Conservation (phyloP, 2,113 vertebrate genomes). For the Pavo muticus region DNA sequence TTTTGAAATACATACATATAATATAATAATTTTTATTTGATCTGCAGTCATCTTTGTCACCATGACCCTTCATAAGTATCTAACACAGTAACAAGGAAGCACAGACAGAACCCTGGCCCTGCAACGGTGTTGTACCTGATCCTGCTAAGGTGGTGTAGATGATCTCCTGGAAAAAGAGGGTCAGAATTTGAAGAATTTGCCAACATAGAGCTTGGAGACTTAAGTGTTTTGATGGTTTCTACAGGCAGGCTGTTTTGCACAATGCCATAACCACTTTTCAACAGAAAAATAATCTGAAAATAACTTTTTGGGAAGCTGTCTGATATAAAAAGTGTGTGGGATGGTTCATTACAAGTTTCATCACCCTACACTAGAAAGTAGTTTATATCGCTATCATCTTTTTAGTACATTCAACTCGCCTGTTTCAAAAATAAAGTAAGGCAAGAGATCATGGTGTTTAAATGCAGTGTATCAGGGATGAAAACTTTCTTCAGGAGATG, state of each 20-base stretch:
- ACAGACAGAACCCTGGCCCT: not conserved
- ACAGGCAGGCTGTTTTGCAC: not conserved
- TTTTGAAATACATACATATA: not conserved
- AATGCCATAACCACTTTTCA: not conserved
- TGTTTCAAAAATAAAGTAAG: slow-evolving; percentile 1
- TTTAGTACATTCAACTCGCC: not conserved
- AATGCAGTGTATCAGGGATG: not conserved
- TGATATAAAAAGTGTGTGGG: not conserved
- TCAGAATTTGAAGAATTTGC: not conserved
- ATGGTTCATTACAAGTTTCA: not conserved
- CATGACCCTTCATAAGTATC: not conserved
- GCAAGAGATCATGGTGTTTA: not conserved
- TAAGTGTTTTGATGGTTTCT: not conserved
- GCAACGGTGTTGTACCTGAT: too few relatives aligned
- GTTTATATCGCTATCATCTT: not conserved
- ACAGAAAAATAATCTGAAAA: not conserved
- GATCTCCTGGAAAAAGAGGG: not conserved
- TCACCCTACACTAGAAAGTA: not conserved
- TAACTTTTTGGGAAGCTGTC: slow-evolving; percentile 2
- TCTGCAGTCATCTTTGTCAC: not conserved
- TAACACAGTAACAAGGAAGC: not conserved
- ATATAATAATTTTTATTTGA: not conserved
- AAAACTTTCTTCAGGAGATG: not conserved
- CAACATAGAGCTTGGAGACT: not conserved
- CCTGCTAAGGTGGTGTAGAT: not conserved